These are phyloP conservation scores for Urechis unicinctus DNA, from an alignment of 2,888 invertebrate species.

Conservation along the genomic window DNA sequence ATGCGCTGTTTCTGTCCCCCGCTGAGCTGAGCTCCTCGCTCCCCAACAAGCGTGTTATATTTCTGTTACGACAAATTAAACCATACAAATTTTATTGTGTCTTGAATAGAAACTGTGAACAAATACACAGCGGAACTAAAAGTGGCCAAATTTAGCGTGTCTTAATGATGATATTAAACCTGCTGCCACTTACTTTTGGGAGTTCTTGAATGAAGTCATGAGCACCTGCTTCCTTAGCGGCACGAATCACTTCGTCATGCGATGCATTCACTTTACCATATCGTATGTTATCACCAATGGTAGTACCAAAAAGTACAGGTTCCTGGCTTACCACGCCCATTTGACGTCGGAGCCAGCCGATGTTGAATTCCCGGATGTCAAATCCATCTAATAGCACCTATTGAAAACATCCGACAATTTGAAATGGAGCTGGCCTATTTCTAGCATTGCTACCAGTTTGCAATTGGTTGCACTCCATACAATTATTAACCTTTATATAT, in stretches of 20 bases:
- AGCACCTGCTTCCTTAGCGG: slow-evolving; percentile 47
- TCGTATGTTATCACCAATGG: slow-evolving; percentile 54
- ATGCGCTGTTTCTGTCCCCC: slow-evolving; percentile 54
- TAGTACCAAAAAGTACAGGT: slow-evolving; percentile 58
- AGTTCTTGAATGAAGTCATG: slow-evolving; percentile 44
- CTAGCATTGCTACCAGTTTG: slow-evolving; percentile 52
- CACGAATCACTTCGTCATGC: slow-evolving; percentile 38
- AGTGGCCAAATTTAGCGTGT: no score
- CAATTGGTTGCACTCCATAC: no score
- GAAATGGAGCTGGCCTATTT: slow-evolving; percentile 53
- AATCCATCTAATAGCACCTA: slow-evolving; percentile 23
- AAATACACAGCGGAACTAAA: no score
- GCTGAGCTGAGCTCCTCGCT: slow-evolving; percentile 72
- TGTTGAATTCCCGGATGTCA: slow-evolving; percentile 48
- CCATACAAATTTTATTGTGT: no score
- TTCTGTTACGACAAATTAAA: no score
- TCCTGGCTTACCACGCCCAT: slow-evolving; percentile 47
- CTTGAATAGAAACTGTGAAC: no score
- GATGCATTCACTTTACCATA: slow-evolving; percentile 39
- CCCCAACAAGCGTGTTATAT: slow-evolving; percentile 71
- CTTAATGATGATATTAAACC: not conserved
- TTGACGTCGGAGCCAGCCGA: slow-evolving; percentile 45
- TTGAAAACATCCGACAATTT: slow-evolving; percentile 50
- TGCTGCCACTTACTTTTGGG: slow-evolving; percentile 52
- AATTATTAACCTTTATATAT: no score